A percentile compares a stretch with the other conserved stretches of the same genome.
Conservation (phyloP, 2,797 vertebrate genomes). For the Ammospiza maritima region DNA sequence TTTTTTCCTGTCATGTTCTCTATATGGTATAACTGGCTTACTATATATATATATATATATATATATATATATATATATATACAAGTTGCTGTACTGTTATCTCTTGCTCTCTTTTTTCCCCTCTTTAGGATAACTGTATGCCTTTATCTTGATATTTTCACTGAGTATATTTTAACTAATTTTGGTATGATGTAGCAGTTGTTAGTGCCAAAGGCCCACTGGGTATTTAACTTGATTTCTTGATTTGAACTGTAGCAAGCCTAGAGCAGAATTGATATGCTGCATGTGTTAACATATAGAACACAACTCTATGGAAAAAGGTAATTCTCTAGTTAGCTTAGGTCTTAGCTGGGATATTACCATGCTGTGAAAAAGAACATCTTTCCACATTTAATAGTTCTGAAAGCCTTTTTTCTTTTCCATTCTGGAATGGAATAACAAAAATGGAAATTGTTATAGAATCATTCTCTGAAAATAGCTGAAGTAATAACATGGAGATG, state of each 20-base stretch:
- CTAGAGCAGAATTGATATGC: neutral
- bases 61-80: neutral
- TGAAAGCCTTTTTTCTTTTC: neutral
- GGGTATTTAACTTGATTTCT: constrained; percentile 1
- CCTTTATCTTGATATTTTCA: neutral
- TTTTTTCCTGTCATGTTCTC: neutral
- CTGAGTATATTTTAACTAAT: neutral
- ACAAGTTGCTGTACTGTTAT: neutral
- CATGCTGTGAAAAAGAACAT: neutral
- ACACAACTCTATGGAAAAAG: neutral
- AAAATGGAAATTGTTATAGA: constrained; percentile 13
- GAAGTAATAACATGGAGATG: constrained; percentile 41
- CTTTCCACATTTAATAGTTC: neutral
- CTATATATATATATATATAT: neutral
- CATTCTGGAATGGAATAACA: neutral
- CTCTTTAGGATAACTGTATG: neutral
- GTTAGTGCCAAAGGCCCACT: neutral
- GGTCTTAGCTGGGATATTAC: neutral
- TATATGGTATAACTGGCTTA: neutral
- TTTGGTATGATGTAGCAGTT: neutral
- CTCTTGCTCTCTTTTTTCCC: neutral
- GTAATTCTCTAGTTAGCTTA: neutral
- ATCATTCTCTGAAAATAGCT: constrained; percentile 27
- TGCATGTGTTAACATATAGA: neutral
- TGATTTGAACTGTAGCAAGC: neutral